Base-by-base conservation (phyloP, 2,797 vertebrate species). In the Tangara arthus region DNA sequence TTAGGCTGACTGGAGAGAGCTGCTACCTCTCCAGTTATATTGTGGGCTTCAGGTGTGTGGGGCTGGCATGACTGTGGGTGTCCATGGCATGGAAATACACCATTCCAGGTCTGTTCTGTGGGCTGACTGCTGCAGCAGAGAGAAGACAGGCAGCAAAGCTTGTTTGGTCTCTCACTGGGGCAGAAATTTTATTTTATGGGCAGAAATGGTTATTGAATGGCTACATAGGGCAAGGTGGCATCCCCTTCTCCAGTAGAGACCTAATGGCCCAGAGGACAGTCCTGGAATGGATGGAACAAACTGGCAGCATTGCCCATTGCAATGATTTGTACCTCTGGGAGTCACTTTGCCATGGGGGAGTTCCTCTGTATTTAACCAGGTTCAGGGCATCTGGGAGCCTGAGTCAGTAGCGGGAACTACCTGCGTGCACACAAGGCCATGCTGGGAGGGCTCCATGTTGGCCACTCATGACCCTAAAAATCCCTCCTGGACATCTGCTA, bases 321-420 rank as follows among this genome's bases (percentile, higher is more conserved):
- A 63, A 27, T 14, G 14, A 15, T 80, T 83, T 83, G 30, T 46
- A n/a, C 21, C 34, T 79, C 73, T 71, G 39, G 41, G 21, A 69
- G 12, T 65, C 50, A 11, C 15, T 2, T 0, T 65, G n/a, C 23
- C 9, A 9, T 0, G 1, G 13, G 11, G 15, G 2, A n/a, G 10
- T 37, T 89, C 73, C 39, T 59, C 35, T 35, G 32, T 61, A 11
- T 37, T 82, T 53, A 57, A 57, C 3, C 50, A 61, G 41, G 23
- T 18, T 50, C 30, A 17, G n/a, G 24, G 24, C 42, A 44, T 17
- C 72, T 59, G n/a, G 28, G 28, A 90, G 4, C 22, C 57, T 16
- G 16, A 15, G 61, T 65, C 59, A 76, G 75, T 66, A 72, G 42
- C 2, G 5, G 47, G 28, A 39, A 12, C 47, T 76, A 52, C 61